Conservation (phyloP, 2,113 vertebrate species). For the Dicentrarchus labrax region DNA sequence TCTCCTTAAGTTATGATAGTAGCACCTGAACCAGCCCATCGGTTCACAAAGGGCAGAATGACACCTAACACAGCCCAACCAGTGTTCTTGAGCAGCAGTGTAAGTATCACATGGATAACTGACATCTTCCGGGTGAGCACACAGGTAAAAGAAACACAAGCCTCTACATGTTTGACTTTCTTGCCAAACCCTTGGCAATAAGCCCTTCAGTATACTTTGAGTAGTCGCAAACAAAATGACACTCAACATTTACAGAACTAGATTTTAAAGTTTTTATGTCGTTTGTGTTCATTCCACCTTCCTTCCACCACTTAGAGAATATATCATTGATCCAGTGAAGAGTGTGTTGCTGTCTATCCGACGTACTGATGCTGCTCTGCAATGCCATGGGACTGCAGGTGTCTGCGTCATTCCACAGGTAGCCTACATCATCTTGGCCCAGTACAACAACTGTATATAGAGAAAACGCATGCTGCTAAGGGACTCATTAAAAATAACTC, state of each 20-base stretch:
- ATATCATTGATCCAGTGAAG: background rate
- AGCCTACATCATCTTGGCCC: conserved; percentile 34
- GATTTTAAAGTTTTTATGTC: background rate
- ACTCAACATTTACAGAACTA: background rate
- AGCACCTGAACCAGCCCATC: background rate
- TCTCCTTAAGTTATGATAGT: background rate
- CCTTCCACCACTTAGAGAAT: background rate
- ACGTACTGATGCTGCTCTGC: conserved; percentile 1
- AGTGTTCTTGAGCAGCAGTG: conserved; percentile 6
- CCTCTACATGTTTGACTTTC: conserved; percentile 52
- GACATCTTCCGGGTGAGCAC: conserved; percentile 34
- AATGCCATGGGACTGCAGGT: conserved; percentile 47
- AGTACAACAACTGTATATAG: conserved; percentile 48
- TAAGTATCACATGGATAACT: conserved; percentile 6
- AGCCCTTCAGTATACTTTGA: conserved; percentile 11
- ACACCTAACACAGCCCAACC: conserved; percentile 6
- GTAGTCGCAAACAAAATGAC: background rate
- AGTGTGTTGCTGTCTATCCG: background rate
- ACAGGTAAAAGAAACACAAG: conserved; percentile 45
- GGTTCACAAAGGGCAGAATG: conserved; percentile 19
- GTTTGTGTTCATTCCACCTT: background rate
- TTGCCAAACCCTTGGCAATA: conserved; percentile 53
- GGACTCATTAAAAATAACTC: conserved; percentile 57
- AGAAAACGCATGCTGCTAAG: conserved; percentile 38
- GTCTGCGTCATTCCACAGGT: conserved; percentile 38